Evolutionary conservation across 2,113 vertebrate species (phyloP), one percentile per base, ranked within the genome.

Genomic region (Chitala chitala): DNA sequence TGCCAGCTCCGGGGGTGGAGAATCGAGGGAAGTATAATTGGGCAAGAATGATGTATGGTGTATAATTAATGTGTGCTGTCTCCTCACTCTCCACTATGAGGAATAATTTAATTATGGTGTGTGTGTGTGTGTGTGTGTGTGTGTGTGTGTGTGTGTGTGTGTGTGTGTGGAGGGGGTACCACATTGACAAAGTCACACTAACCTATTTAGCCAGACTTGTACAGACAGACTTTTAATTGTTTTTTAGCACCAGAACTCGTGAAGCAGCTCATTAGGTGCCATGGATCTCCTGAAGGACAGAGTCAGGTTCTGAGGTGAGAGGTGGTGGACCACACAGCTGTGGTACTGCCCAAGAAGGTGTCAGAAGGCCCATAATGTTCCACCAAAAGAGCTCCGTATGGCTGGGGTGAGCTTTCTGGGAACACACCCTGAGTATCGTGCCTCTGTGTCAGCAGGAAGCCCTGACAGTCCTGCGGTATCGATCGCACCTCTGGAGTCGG

Each of bases 1-100:
- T 31, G 31, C 20, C 36, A 8, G 71, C 42, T 73, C 38, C 4
- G 26, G 40, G 15, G 17, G 40, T n/a, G 69, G 69, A 54, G 22
- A 24, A 55, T n/a, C n/a, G 22, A 2, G 42, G n/a, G 10, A 36
- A 48, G 53, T 58, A 72, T 72, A 29, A 72, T 58, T 55, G 70
- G 36, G 20, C 13, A 36, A 33, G 36, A 38, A 42, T 40, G 36
- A 58, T n/a, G 53, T 22, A 10, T 10, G n/a, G 36, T 22, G 13
- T 31, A 51, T 73, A 61, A 73, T 51, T 63, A 63, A 64, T 17
- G 46, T 42, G 17, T 24, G 24, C 24, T 36, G 42, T 31, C 9
- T 56, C 54, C 54, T 7, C 13, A 6, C 17, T n/a, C n/a, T n/a
- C n/a, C n/a, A n/a, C n/a, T n/a, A n/a, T n/a, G n/a, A n/a, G n/a